A percentile compares a stretch with the other conserved stretches of the same genome.
Evolutionary conservation across 1,140 invertebrate species (phyloP).

Genomic region (Leptinotarsa defecta): DNA sequence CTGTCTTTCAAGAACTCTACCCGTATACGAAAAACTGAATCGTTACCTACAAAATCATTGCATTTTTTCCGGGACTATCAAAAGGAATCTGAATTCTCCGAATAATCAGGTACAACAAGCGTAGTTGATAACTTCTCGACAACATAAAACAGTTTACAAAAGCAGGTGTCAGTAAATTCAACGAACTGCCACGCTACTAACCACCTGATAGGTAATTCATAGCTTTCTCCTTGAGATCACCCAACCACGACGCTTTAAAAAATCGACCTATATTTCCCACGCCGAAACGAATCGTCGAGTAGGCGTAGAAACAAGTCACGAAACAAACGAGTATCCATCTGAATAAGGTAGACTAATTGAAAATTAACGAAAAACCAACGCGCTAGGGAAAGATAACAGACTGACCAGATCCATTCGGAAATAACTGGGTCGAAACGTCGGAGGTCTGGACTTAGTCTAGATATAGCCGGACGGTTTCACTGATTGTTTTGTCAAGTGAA

Average conservation of each 20-base stretch:
- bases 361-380: neutral
- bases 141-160: too few species aligned
- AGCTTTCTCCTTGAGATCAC: neutral
- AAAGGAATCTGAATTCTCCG: too few species aligned
- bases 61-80: too few species aligned
- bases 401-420: neutral
- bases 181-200: neutral
- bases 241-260: neutral
- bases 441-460: neutral
- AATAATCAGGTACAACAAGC: too few species aligned
- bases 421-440: neutral
- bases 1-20: too few species aligned
- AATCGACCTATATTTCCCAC: neutral
- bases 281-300: slow-evolving; percentile 1
- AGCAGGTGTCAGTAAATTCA: neutral
- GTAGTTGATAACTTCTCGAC: too few species aligned
- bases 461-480: neutral
- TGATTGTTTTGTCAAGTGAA: neutral
- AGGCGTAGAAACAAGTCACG: slow-evolving; percentile 5
- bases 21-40: too few species aligned
- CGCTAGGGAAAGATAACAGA: neutral
- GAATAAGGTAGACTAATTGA: neutral
- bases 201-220: neutral
- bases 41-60: too few species aligned
- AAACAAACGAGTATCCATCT: neutral